These are phyloP conservation scores for Heliopora coerulea DNA, from an alignment of 92 coral and sea anemone genomes.

Conservation along the genomic window DNA sequence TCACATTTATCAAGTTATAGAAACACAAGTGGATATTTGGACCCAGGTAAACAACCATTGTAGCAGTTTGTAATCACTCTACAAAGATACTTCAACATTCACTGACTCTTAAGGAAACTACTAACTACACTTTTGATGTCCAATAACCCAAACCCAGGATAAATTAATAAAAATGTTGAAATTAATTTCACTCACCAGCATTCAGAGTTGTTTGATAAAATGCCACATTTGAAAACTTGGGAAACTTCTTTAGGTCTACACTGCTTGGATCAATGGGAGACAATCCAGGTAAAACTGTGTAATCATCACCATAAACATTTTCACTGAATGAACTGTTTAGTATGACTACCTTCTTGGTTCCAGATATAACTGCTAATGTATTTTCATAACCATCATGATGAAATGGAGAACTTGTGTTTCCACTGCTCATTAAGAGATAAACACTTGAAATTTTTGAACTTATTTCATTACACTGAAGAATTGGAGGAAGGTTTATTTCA, in stretches of 20 bases:
- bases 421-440: slow-evolving; percentile 72
- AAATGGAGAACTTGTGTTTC: slow-evolving; percentile 78
- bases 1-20: too few relatives aligned
- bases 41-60: too few relatives aligned
- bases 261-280: slow-evolving; percentile 73
- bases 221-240: slow-evolving; percentile 69
- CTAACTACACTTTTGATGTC: too few relatives aligned
- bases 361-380: slow-evolving; percentile 70
- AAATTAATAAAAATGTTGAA: too few relatives aligned
- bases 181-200: slow-evolving; percentile 56
- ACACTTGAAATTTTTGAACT: slow-evolving; percentile 58
- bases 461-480: slow-evolving; percentile 77
- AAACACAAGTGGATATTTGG: too few relatives aligned
- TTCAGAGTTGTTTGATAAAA: slow-evolving; percentile 67
- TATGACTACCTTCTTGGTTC: slow-evolving; percentile 69
- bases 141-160: too few relatives aligned
- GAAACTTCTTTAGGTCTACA: slow-evolving; percentile 66
- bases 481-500: slow-evolving; percentile 70
- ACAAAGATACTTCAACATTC: too few relatives aligned
- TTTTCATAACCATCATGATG: slow-evolving; percentile 98
- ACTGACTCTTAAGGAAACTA: too few relatives aligned
- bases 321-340: slow-evolving; percentile 66
- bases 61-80: too few relatives aligned
- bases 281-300: slow-evolving; percentile 70
- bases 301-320: slow-evolving; percentile 74